These are phyloP conservation scores for Axis porcinus DNA, from an alignment of 2,113 vertebrate species.

Conservation along the genomic window DNA sequence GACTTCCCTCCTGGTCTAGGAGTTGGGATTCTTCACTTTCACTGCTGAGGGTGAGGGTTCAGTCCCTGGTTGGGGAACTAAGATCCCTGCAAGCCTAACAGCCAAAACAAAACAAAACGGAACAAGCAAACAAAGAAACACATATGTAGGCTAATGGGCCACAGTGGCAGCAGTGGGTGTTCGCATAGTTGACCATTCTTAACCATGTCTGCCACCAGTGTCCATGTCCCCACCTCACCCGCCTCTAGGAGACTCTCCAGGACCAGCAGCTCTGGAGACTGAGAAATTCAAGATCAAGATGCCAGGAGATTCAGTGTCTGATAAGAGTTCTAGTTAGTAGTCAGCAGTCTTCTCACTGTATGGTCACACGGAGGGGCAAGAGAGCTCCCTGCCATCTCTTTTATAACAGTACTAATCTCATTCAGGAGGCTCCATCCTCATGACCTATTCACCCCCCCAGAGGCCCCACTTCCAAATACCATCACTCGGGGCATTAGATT, in stretches of 20 bases:
- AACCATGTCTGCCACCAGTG: background rate
- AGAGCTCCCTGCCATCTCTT: background rate
- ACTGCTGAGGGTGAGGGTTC: background rate
- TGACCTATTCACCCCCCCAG: background rate
- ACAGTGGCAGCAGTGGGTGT: background rate
- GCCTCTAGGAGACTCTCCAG: background rate
- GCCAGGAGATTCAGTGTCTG: background rate
- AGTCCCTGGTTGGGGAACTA: background rate
- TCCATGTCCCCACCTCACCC: background rate
- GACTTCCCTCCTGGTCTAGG: background rate
- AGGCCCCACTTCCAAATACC: background rate
- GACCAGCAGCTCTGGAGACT: background rate
- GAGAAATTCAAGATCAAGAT: background rate
- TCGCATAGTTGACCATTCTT: background rate
- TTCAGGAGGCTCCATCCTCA: background rate
- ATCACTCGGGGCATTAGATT: background rate
- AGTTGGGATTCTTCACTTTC: background rate
- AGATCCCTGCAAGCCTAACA: background rate
- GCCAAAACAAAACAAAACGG: background rate
- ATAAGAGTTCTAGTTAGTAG: background rate
- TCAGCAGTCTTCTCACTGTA: background rate
- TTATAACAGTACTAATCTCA: background rate
- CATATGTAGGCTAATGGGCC: background rate
- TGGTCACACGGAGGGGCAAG: background rate
- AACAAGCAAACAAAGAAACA: background rate